phyloP scores from a whole-genome alignment of 2,888 invertebrate species.

The Rhamphomyia laevipes region DNA sequence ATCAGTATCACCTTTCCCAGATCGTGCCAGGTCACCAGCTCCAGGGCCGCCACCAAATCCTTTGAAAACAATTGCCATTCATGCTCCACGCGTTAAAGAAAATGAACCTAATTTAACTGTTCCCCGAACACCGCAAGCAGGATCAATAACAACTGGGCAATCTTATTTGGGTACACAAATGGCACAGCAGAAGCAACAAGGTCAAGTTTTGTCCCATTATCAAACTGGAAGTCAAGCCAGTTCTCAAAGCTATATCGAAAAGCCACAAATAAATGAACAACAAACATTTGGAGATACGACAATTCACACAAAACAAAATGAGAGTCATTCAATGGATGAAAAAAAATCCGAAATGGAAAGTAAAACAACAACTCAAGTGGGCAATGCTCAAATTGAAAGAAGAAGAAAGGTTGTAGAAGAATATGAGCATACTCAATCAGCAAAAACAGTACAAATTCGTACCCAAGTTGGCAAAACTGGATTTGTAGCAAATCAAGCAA shows the following conservation, averaged over 20 bases:
- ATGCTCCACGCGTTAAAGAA: slow-evolving; percentile 51
- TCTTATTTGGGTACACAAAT: slow-evolving; percentile 31
- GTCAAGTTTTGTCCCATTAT: slow-evolving; percentile 35
- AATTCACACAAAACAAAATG: slow-evolving; percentile 41
- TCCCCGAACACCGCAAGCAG: slow-evolving; percentile 26
- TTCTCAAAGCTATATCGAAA: slow-evolving; percentile 36
- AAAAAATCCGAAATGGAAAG: slow-evolving; percentile 32
- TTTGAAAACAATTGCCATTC: slow-evolving; percentile 40
- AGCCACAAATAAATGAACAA: slow-evolving; percentile 41
- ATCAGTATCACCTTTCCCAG: slow-evolving; percentile 55
- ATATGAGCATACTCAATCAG: slow-evolving; percentile 52
- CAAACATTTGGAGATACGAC: slow-evolving; percentile 41
- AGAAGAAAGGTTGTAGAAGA: slow-evolving; percentile 54
- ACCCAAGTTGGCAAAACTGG: slow-evolving; percentile 31
- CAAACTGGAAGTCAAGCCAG: slow-evolving; percentile 38
- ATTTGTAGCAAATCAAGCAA: slow-evolving; percentile 33
- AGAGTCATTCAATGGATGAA: slow-evolving; percentile 31
- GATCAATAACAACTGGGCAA: slow-evolving; percentile 36
- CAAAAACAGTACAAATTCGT: slow-evolving; percentile 51
- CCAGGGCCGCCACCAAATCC: slow-evolving; percentile 59
- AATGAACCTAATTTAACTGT: slow-evolving; percentile 21
- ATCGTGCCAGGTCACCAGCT: slow-evolving; percentile 56
- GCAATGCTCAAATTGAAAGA: slow-evolving; percentile 50
- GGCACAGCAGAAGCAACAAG: slow-evolving; percentile 22
- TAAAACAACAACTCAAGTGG: slow-evolving; percentile 40